Base-by-base conservation (phyloP, 2,888 invertebrate species). In the Cheilosia vernalis region DNA sequence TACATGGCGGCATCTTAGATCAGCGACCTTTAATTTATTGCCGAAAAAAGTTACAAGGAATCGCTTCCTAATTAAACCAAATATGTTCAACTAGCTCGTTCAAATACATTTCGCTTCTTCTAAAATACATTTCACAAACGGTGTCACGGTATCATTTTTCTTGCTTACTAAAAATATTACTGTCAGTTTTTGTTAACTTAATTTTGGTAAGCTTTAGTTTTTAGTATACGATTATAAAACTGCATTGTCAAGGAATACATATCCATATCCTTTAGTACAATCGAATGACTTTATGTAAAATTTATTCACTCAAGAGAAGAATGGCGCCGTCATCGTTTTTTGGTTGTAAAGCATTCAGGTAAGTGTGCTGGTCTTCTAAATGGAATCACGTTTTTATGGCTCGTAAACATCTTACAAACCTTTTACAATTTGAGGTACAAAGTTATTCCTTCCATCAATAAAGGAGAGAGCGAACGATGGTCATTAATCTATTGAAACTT, bases 401-500 rank as follows among this genome's bases (percentile, higher is more conserved):
- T 72, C 84, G 58, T 85, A 85, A 66, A 79, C 42, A 44, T 33
- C 51, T 81, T 76, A 60, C 47, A 80, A 85, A 70, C 80, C 84
- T 80, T 67, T 85, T 70, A 58, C 64, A 70, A 15, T 53, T 47
- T 4, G 44, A 74, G 53, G 74, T 64, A 80, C 63, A 73, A 80
- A 78, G 19, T 63, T 82, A 13, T 56, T 24, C 67, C 27, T 55
- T 64, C 30, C 49, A 6, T 64, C 66, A 56, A 64, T 76, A 56
- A 67, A 74, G 19, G 19, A 58, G 53, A 60, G 64, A 53, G 33
- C 69, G 17, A 74, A 61, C 51, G 44, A 17, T 64, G 33, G 55
- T 70, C 84, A 85, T 85, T 81, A 76, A 85, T 85, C 84, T 80
- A 70, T 74, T 66, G 60, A n/a, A 66, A 66, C 60, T 80, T 80